phyloP scores from a whole-genome alignment of 2,888 invertebrate species.

The Eupithecia centaureata region DNA sequence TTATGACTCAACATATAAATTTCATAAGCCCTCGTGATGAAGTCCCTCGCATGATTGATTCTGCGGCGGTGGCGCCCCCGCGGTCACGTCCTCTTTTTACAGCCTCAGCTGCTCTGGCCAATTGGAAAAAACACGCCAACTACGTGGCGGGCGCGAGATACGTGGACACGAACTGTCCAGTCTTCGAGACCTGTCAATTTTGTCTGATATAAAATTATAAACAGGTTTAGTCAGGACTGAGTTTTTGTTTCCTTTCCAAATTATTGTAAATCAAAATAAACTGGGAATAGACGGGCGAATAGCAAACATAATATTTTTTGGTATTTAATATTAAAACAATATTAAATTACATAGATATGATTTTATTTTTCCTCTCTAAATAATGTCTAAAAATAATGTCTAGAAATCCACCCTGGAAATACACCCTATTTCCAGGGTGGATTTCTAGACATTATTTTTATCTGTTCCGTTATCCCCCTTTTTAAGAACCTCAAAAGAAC shows the following conservation, averaged over 20 bases:
- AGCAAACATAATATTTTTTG: no score
- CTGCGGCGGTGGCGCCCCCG: constrained; percentile 13
- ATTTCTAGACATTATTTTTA: no score
- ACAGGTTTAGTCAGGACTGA: not conserved
- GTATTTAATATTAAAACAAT: no score
- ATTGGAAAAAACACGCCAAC: constrained; percentile 73
- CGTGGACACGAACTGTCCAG: constrained; percentile 11
- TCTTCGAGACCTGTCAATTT: not conserved
- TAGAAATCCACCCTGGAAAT: no score
- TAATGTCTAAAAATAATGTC: no score
- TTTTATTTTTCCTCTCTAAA: no score
- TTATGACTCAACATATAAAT: no score
- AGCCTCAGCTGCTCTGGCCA: constrained; percentile 75
- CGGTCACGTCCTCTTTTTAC: constrained; percentile 79
- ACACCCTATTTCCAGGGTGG: no score
- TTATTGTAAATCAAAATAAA: not conserved
- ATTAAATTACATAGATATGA: no score
- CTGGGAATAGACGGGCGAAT: not conserved
- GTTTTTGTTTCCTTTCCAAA: not conserved
- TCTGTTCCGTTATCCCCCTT: no score
- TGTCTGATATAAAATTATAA: not conserved
- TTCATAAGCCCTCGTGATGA: not conserved
- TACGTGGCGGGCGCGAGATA: constrained; percentile 48
- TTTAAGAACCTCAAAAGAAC: no score
- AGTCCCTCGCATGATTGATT: constrained; percentile 9